These are phyloP conservation scores for Apostichopus parvimensis DNA, from an alignment of 35 echinoderm and acorn worm species.

Conservation along the genomic window DNA sequence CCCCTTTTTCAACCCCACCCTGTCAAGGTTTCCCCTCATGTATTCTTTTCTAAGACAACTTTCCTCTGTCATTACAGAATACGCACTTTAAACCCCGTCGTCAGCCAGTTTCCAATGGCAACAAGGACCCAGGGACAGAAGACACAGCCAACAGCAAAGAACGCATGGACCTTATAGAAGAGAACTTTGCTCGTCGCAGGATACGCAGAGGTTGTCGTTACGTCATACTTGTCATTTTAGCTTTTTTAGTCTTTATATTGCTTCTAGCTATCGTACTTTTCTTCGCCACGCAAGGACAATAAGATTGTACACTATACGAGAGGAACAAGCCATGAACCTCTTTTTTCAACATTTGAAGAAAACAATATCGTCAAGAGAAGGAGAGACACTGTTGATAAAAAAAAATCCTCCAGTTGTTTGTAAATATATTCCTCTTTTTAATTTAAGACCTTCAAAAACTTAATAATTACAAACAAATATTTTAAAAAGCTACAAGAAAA, in stretches of 20 bases:
- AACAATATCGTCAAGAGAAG: too few relatives aligned
- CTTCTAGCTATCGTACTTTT: constrained; percentile 25
- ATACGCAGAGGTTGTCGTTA: constrained; percentile 36
- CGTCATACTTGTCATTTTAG: constrained; percentile 24
- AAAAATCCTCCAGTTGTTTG: too few relatives aligned
- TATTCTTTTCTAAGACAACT: not conserved
- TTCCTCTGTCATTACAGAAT: not conserved
- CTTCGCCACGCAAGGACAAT: constrained; percentile 29
- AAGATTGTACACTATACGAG: too few relatives aligned
- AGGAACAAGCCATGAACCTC: too few relatives aligned
- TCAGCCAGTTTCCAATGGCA: not conserved
- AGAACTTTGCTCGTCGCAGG: constrained; percentile 3
- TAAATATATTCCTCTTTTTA: too few relatives aligned
- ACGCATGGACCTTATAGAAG: constrained; percentile 26
- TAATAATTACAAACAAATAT: too few relatives aligned
- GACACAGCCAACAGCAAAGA: not conserved
- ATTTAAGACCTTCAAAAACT: too few relatives aligned
- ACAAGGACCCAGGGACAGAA: not conserved
- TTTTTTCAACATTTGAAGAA: too few relatives aligned
- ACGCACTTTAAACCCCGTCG: not conserved
- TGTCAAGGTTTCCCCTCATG: not conserved
- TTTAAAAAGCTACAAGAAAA: too few relatives aligned
- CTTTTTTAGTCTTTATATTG: constrained; percentile 34
- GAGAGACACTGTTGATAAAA: too few relatives aligned
- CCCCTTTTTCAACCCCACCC: not conserved